Base-by-base conservation (phyloP, 1,140 invertebrate species). In the Papilio glaucus region DNA sequence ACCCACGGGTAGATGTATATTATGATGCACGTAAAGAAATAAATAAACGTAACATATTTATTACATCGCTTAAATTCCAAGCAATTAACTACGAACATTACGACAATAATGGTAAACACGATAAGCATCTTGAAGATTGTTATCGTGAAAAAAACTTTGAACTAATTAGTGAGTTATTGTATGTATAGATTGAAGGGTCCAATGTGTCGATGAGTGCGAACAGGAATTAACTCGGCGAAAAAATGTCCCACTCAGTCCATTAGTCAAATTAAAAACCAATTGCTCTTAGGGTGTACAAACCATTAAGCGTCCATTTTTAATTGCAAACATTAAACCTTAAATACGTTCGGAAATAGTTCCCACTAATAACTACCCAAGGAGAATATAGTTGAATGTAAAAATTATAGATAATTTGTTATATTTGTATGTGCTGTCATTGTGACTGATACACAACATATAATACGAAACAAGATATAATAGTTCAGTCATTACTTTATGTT, bases 1-100 rank as follows among this genome's bases (percentile, higher is more conserved):
- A n/a, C n/a, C n/a, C n/a, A n/a, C n/a, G n/a, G n/a, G n/a, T 33
- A 3, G 29, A 33, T 3, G 6, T 69, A 72, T 78, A 77, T 74
- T 78, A 41, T 13, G 4, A 13, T 41, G 13, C 10, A 41, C 4
- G 13, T 41, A 41, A 12, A 13, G 1, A 0, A 4, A 4, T 13
- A 41, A 41, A 41, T 39, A 8, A 39, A 4, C 8, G 41, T 1
- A 42, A 1, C 3, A 12, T 1, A 39, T 39, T n/a, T 12, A 42
- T 42, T 2, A 4, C 2, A 1, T n/a, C 4, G 12, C n/a, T 42
- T 42, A 45, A 15, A 15, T 45, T 15, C 42, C 2, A 5, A 45
- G 42, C 13, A 45, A 15, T 45, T 45, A 15, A 18, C 42, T 45
- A 45, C 13, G n/a, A 1, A 37, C 8, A 15, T 26, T 62, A 29